Base-by-base conservation (phyloP, 2,888 invertebrate genomes). In the Tuta absoluta region DNA sequence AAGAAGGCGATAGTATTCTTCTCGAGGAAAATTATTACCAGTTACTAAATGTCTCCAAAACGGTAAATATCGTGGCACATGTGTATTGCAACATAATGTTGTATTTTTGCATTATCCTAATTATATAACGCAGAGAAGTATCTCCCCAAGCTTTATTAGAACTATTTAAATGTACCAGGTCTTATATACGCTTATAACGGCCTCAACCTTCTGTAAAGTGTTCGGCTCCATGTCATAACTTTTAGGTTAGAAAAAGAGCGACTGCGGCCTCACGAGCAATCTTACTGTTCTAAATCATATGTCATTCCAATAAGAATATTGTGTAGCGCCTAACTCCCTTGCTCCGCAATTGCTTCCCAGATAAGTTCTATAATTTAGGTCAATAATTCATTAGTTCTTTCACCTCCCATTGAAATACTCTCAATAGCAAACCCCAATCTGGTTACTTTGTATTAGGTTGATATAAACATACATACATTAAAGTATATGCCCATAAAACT, bases 21-120 rank as follows among this genome's bases (percentile, higher is more conserved):
- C 85, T 94, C 66, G 96, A 96, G 87, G 97, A 97, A 78, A 96
- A 98, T 89, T 97, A 95, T 87, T 98, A 98, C 84, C 95, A 96
- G 67, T 95, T 97, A 85, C 91, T 98, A 63, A 98, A 98, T 91
- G 93, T 98, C 68, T 93, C 96, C 10, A 95, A 94, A 92, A 94
- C 96, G 92, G 97, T 97, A 93, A 94, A 93, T 86, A 85, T 82
- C 10, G 41, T 37, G 57, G 68, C 62, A 65, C 66, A 69, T 72
- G 48, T 68, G 66, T 53, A 61, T 71, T 69, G 65, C 71, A 67
- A 68, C 66, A 65, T 65, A 63, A 68, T 69, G 67, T 73, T 79
- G 76, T 74, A 72, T 69, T 80, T 71, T 73, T 75, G 72, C 71
- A 74, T 69, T 75, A 72, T 68, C 33, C 64, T 71, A 75, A 80